phyloP scores from a whole-genome alignment of 2,797 vertebrate species.

The Apogon talboti region DNA sequence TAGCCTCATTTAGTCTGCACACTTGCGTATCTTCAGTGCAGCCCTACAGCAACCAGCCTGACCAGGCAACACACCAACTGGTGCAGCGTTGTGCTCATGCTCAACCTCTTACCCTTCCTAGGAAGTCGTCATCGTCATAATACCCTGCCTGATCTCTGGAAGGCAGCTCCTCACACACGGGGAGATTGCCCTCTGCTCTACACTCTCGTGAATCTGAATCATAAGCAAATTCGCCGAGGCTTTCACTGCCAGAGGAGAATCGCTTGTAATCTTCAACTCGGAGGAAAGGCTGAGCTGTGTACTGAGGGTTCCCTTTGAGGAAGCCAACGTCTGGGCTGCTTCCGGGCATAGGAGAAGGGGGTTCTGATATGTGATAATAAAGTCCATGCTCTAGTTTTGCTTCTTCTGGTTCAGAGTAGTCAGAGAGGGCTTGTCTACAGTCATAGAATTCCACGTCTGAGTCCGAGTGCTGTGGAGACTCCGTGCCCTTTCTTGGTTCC shows the following conservation, averaged over 20 bases:
- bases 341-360: constrained; percentile 67
- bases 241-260: constrained; percentile 75
- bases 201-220: constrained; percentile 80
- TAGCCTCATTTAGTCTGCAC: constrained; percentile 24
- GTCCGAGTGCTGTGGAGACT: constrained; percentile 63
- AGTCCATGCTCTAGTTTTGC: constrained; percentile 37
- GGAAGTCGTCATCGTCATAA: constrained; percentile 81
- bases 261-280: constrained; percentile 59
- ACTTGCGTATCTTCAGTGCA: constrained; percentile 24
- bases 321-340: constrained; percentile 47
- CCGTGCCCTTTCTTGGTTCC: constrained; percentile 20
- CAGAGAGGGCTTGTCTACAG: constrained; percentile 75
- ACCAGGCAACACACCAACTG: constrained; percentile 49
- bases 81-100: constrained; percentile 72
- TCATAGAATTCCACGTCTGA: constrained; percentile 82
- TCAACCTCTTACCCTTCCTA: constrained; percentile 88
- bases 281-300: constrained; percentile 40
- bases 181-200: constrained; percentile 66
- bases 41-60: constrained; percentile 50
- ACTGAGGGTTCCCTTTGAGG: constrained; percentile 33
- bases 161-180: constrained; percentile 85
- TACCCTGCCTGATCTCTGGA: constrained; percentile 78
- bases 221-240: constrained; percentile 80
- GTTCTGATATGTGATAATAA: constrained; percentile 72
- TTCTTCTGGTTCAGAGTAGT: constrained; percentile 75